Percentiles rank a stretch among this genome's conserved stretches.
These are phyloP conservation scores for Gadopsis bispinosus DNA, from an alignment of 2,797 vertebrate genomes.

Conservation along the genomic window DNA sequence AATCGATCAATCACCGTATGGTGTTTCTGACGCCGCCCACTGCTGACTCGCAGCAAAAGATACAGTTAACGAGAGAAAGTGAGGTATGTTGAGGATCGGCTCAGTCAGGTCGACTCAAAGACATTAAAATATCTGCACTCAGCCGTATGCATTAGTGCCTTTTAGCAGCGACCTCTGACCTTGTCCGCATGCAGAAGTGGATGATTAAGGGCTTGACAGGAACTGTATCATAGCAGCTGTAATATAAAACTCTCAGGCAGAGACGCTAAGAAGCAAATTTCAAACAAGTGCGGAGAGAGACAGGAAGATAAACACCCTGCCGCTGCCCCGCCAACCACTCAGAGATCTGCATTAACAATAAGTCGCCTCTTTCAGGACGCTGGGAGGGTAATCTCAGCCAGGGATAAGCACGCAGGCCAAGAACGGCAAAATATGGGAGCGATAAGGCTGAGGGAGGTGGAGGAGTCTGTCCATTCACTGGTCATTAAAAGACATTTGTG, in stretches of 20 bases:
- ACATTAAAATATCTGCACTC: slow-evolving; percentile 41
- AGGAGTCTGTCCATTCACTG: slow-evolving; percentile 51
- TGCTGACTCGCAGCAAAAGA: too few species aligned
- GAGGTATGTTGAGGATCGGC: background rate
- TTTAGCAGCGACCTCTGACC: slow-evolving; percentile 66
- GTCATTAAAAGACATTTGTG: slow-evolving; percentile 60
- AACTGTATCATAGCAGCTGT: slow-evolving; percentile 75
- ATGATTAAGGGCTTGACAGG: slow-evolving; percentile 49
- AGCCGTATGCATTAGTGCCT: slow-evolving; percentile 65
- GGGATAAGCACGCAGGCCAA: slow-evolving; percentile 60
- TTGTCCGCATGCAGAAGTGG: slow-evolving; percentile 14
- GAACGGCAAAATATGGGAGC: slow-evolving; percentile 48
- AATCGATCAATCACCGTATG: too few species aligned
- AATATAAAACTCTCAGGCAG: slow-evolving; percentile 59
- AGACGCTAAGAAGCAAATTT: slow-evolving; percentile 69
- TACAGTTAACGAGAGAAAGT: background rate
- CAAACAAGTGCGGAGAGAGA: slow-evolving; percentile 55
- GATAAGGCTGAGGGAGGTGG: slow-evolving; percentile 61
- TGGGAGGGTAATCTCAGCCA: slow-evolving; percentile 64
- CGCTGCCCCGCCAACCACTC: slow-evolving; percentile 53
- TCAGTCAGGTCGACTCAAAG: slow-evolving; percentile 56
- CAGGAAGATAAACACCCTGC: slow-evolving; percentile 43
- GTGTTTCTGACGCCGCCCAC: too few species aligned
- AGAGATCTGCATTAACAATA: slow-evolving; percentile 77
- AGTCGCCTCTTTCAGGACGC: slow-evolving; percentile 56